phyloP scores from a whole-genome alignment of 2,797 vertebrate species.

The Rhyacichthys aspro region DNA sequence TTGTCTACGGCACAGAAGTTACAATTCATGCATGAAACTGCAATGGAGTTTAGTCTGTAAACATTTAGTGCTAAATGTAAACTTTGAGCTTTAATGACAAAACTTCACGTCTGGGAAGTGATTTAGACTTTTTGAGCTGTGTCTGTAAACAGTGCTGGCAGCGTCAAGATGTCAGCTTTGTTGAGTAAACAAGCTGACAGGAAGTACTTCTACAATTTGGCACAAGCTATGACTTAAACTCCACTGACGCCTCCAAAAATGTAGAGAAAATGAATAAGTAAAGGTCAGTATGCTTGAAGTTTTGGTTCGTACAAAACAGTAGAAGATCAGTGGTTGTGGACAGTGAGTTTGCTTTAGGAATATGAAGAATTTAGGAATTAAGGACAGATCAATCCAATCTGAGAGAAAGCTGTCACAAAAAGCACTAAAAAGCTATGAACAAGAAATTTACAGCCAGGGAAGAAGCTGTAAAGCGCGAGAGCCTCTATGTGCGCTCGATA shows the following conservation, averaged over 20 bases:
- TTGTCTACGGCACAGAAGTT: constrained; percentile 45
- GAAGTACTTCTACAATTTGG: constrained; percentile 53
- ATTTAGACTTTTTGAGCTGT: no score
- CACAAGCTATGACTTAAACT: constrained; percentile 39
- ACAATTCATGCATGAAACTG: constrained; percentile 36
- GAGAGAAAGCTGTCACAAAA: constrained; percentile 51
- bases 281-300: constrained; percentile 45
- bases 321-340: constrained; percentile 5
- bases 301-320: constrained; percentile 32
- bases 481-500: constrained; percentile 66
- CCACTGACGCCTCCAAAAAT: neutral
- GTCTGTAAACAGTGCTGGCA: constrained; percentile 69
- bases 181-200: constrained; percentile 48
- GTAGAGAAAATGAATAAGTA: constrained; percentile 13
- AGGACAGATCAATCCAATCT: constrained; percentile 6
- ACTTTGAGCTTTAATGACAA: constrained; percentile 60
- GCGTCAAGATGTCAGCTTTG: constrained; percentile 50
- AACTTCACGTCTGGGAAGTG: constrained; percentile 56
- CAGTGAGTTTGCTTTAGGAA: constrained; percentile 9
- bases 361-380: constrained; percentile 54
- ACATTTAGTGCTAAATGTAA: constrained; percentile 76
- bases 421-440: constrained; percentile 5
- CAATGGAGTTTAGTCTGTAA: constrained; percentile 67
- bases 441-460: neutral
- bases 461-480: constrained; percentile 1